A percentile compares a stretch with the other conserved stretches of the same genome.
Evolutionary conservation across 2,888 invertebrate genomes (phyloP).

Genomic region (Drosophila greeni): DNA sequence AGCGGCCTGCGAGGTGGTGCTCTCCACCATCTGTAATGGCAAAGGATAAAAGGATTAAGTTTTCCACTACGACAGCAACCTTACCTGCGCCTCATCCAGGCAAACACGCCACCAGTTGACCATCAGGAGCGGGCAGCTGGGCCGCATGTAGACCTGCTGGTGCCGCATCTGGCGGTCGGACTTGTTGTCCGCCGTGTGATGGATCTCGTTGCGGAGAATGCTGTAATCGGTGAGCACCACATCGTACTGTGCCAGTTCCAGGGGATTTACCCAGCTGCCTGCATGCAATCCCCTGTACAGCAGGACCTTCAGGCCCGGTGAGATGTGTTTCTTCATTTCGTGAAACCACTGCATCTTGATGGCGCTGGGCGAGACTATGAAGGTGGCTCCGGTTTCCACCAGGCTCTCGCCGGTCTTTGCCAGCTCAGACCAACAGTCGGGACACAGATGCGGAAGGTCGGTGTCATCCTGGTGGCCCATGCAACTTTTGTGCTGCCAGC

Average conservation of each 20-base stretch:
- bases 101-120: slow-evolving; percentile 88
- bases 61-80: not conserved
- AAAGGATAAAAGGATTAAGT: not conserved
- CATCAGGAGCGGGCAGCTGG: slow-evolving; percentile 84
- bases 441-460: slow-evolving; percentile 81
- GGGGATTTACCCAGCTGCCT: slow-evolving; percentile 80
- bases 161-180: slow-evolving; percentile 79
- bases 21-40: slow-evolving; percentile 82
- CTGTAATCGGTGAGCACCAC: slow-evolving; percentile 86
- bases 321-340: slow-evolving; percentile 83
- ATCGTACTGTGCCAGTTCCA: slow-evolving; percentile 83
- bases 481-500: slow-evolving; percentile 84
- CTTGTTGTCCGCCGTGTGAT: slow-evolving; percentile 81
- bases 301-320: slow-evolving; percentile 79
- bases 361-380: slow-evolving; percentile 85
- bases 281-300: slow-evolving; percentile 79
- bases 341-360: slow-evolving; percentile 86
- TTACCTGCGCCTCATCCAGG: slow-evolving; percentile 87
- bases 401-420: slow-evolving; percentile 23
- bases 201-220: slow-evolving; percentile 82
- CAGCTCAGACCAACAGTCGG: slow-evolving; percentile 82
- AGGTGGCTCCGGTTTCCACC: slow-evolving; percentile 81
- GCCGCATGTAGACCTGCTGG: slow-evolving; percentile 82
- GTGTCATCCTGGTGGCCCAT: slow-evolving; percentile 76
- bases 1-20: slow-evolving; percentile 81